Percentiles rank a stretch among this genome's conserved stretches.
These are phyloP conservation scores for Orius laevigatus DNA, from an alignment of 1,140 invertebrate genomes.

Conservation along the genomic window DNA sequence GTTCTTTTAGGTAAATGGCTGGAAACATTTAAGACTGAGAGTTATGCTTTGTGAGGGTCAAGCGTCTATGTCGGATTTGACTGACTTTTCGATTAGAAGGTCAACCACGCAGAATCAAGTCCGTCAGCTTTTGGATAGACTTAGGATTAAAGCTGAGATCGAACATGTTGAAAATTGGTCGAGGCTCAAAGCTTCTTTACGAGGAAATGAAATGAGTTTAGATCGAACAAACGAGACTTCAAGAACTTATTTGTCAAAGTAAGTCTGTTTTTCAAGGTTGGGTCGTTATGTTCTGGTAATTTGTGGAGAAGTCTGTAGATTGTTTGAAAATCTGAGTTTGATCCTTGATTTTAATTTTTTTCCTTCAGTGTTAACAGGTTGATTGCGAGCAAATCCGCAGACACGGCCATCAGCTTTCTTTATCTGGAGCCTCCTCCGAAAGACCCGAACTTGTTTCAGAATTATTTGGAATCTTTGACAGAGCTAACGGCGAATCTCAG, in stretches of 20 bases:
- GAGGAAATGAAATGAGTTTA: constrained; percentile 11
- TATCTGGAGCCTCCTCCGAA: constrained; percentile 63
- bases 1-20: constrained; percentile 35
- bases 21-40: constrained; percentile 63
- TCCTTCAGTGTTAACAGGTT: constrained; percentile 57
- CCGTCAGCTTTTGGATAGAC: constrained; percentile 38
- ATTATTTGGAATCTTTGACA: constrained; percentile 55
- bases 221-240: constrained; percentile 10
- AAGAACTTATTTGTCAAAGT: constrained; percentile 13
- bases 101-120: constrained; percentile 26
- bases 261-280: neutral
- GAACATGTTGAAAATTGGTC: constrained; percentile 25
- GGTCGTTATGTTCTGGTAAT: too few species aligned
- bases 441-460: constrained; percentile 16
- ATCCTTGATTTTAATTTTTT: constrained; percentile 16
- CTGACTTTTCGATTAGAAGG: constrained; percentile 14
- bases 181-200: constrained; percentile 16
- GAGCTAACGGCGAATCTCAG: constrained; percentile 71
- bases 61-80: constrained; percentile 20
- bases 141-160: constrained; percentile 46
- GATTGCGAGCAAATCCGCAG: constrained; percentile 48
- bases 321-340: too few species aligned
- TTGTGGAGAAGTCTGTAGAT: neutral
- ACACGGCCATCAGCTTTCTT: constrained; percentile 67
- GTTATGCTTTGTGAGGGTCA: constrained; percentile 60